Evolutionary conservation across 2,113 vertebrate genomes (phyloP).

Genomic region (Gobio gobio): DNA sequence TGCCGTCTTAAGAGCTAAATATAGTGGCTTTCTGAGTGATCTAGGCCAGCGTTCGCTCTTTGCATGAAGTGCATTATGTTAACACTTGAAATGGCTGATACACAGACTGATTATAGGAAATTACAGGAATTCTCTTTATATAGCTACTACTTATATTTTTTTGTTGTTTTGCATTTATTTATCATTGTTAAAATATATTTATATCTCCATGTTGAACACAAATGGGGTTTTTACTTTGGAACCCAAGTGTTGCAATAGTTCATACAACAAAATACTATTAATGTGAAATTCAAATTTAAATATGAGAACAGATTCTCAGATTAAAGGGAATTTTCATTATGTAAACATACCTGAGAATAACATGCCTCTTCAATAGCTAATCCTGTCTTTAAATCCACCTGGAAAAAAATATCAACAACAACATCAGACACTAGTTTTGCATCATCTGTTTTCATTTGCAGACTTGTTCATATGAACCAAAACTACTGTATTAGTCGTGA

Average conservation of each 20-base stretch:
- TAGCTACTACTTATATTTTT: not conserved
- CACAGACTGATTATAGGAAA: not conserved
- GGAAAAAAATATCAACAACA: constrained; percentile 35
- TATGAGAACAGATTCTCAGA: not conserved
- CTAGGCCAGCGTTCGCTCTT: not conserved
- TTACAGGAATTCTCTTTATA: not conserved
- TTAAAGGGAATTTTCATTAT: not conserved
- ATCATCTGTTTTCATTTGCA: not conserved
- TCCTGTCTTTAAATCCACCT: constrained; percentile 95
- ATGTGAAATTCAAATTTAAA: too few species aligned
- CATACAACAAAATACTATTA: not conserved
- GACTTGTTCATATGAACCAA: not conserved
- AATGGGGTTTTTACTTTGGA: not conserved
- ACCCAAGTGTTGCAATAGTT: not conserved
- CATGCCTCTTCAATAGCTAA: constrained; percentile 98
- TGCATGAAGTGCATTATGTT: not conserved
- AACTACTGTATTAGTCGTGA: not conserved
- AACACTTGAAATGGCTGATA: not conserved
- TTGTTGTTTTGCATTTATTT: not conserved
- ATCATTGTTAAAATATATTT: not conserved
- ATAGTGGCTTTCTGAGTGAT: not conserved
- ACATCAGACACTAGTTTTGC: not conserved
- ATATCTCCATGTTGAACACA: not conserved
- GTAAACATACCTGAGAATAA: constrained; percentile 89
- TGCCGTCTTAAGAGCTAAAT: constrained; percentile 11